Conservation (phyloP, 2,797 vertebrate genomes). For the Prionace glauca region DNA sequence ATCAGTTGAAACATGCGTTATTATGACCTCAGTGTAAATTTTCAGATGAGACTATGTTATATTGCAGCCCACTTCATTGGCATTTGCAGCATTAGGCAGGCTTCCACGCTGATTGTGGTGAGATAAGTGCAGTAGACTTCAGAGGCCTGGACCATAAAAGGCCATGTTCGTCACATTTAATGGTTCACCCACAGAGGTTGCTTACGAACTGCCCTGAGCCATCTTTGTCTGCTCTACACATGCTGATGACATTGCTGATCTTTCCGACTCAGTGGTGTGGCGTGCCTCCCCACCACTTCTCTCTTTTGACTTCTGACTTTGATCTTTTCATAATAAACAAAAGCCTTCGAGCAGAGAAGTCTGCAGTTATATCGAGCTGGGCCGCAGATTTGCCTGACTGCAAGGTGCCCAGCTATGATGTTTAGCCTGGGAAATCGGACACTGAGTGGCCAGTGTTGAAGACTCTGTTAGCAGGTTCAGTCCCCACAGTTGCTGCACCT, state of each 20-base stretch:
- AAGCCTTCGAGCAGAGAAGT: not conserved
- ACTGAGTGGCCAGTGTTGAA: not conserved
- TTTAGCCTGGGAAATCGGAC: not conserved
- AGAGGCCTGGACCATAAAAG: not conserved
- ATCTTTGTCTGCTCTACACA: not conserved
- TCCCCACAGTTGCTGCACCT: not conserved
- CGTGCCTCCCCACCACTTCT: not conserved
- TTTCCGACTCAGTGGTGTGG: not conserved
- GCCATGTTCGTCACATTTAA: not conserved
- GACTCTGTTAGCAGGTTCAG: not conserved
- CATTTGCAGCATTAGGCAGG: not conserved
- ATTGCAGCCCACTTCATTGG: not conserved
- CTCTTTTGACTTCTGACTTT: not conserved
- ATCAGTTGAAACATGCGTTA: not conserved
- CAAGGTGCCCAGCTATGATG: not conserved
- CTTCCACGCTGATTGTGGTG: not conserved
- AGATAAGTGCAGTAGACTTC: not conserved
- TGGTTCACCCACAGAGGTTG: not conserved
- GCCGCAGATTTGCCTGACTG: not conserved
- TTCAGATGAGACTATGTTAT: not conserved
- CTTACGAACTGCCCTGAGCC: not conserved
- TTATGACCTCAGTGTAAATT: not conserved
- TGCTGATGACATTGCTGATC: constrained; percentile 1
- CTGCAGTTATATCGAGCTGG: not conserved
- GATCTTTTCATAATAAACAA: not conserved